Evolutionary conservation across 1,140 invertebrate genomes (phyloP), one percentile per base, ranked within the genome.

Genomic region (Oryctes rhinoceros): DNA sequence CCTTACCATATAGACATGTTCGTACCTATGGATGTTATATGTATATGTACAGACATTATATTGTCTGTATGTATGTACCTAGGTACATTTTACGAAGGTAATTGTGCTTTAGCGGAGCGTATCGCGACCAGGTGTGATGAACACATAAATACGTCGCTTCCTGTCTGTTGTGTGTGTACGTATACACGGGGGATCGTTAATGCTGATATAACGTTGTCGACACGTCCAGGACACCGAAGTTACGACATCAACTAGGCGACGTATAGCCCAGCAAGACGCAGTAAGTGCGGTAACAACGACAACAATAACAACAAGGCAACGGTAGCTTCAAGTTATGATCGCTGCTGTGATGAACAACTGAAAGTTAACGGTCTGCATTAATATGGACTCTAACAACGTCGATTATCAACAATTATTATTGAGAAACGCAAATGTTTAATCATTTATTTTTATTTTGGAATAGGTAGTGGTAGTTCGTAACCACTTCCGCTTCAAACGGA

Each of bases 81-180:
- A 18, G 3, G 53, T 59, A 59, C 53, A 18, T 18, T 59, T 59
- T 59, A 59, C 53, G 53, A 59, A 71, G 65, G 65, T 71, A 71
- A 71, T 71, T 71, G 65, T 71, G 65, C 65, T 37, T 30, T 37
- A 37, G 20, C 65, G 65, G 35, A 37, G 20, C 65, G 24, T 71
- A 71, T 71, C 65, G 18, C 65, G 24, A 24, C 65, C 65, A 71
- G 65, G 65, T 71, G 65, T 71, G 65, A 71, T 71, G 65, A 71
- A 71, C 65, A 71, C 65, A 71, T 71, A 71, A 71, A 71, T 71
- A 71, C 65, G 65, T 71, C 65, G 65, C 65, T 71, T 71, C 65
- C 65, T 71, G 65, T 71, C 20, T 71, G 65, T 71, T 71, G 65
- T 71, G 65, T 37, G 53, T 59, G n/a, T 59, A 18, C 15, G 15